Percentiles rank a stretch among this genome's conserved stretches.
Evolutionary conservation across 1,140 invertebrate species (phyloP).

Genomic region (Halictus rubicundus): DNA sequence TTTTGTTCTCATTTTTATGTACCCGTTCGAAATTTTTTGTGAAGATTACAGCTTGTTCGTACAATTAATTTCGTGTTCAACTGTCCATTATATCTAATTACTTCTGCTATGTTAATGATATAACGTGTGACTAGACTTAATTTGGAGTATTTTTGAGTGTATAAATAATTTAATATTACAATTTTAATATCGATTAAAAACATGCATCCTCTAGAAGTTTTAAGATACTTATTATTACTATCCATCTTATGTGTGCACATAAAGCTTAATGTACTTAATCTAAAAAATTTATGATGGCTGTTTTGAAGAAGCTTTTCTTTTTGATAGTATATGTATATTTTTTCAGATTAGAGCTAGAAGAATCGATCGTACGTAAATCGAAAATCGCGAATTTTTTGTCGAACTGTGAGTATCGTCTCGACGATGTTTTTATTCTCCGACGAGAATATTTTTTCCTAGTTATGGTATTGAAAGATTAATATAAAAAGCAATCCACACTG

Average conservation of each 20-base stretch:
- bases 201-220: conserved; percentile 29
- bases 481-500: background rate
- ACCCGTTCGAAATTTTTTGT: background rate
- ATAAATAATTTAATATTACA: conserved; percentile 17
- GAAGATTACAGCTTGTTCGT: conserved; percentile 8
- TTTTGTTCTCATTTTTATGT: conserved; percentile 1
- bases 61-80: conserved; percentile 21
- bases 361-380: background rate
- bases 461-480: conserved; percentile 10
- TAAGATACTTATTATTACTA: conserved; percentile 20
- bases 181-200: conserved; percentile 16
- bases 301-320: conserved; percentile 47
- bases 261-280: conserved; percentile 46
- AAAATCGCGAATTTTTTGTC: background rate
- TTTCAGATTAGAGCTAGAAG: background rate
- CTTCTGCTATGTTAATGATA: conserved; percentile 17
- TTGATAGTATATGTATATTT: background rate
- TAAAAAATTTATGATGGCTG: conserved; percentile 55
- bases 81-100: conserved; percentile 26
- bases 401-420: too few relatives aligned
- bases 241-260: conserved; percentile 24
- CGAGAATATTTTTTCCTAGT: background rate
- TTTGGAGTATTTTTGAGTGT: conserved; percentile 7
- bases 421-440: too few relatives aligned
- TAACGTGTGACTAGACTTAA: conserved; percentile 1